Evolutionary conservation across 2,888 invertebrate genomes (phyloP).

Genomic region (Phania funesta): DNA sequence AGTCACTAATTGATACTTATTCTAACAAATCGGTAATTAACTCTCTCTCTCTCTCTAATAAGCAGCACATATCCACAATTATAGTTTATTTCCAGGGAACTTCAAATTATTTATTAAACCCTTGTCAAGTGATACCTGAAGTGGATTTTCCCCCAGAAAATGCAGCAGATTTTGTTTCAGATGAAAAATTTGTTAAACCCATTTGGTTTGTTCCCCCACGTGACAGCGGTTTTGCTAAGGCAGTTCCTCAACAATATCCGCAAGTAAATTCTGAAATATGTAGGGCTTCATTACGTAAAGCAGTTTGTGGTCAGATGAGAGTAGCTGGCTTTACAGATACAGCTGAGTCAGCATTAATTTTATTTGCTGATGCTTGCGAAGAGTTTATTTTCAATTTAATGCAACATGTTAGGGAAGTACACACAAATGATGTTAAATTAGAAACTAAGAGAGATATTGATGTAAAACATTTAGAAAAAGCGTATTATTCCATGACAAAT

Average conservation of each 20-base stretch:
- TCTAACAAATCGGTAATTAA: conserved; percentile 77
- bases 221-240: conserved; percentile 76
- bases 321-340: conserved; percentile 79
- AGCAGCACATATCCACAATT: background rate
- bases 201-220: conserved; percentile 79
- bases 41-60: background rate
- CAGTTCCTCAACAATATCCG: conserved; percentile 73
- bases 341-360: conserved; percentile 75
- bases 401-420: conserved; percentile 70
- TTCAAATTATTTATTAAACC: conserved; percentile 77
- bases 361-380: conserved; percentile 78
- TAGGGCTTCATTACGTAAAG: conserved; percentile 75
- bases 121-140: conserved; percentile 79
- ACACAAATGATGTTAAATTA: conserved; percentile 67
- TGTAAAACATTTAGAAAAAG: conserved; percentile 75
- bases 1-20: conserved; percentile 79
- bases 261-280: conserved; percentile 73
- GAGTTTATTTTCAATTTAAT: conserved; percentile 77
- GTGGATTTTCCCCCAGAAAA: conserved; percentile 79
- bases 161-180: conserved; percentile 76
- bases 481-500: conserved; percentile 75
- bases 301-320: conserved; percentile 77
- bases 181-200: conserved; percentile 78
- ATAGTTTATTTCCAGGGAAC: conserved; percentile 72
- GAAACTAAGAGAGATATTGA: conserved; percentile 71